Evolutionary conservation across 1,140 invertebrate species (phyloP), one percentile per base, ranked within the genome.

Genomic region (Phortica variegata): DNA sequence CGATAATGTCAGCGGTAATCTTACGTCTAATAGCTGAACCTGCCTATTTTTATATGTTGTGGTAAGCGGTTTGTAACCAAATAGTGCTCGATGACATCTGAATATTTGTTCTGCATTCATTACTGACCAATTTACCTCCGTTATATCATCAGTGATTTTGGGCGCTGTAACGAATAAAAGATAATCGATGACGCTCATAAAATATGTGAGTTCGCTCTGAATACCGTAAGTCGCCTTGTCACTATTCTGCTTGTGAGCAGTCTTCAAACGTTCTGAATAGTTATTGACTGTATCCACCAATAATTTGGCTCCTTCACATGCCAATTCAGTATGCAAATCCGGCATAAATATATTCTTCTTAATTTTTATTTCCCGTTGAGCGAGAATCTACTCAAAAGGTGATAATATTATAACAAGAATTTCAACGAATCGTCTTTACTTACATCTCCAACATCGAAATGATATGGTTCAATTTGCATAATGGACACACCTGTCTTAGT

Each of bases 381-480:
- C 71, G 50, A 95, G 74, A 53, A 95, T 85, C 61, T 92, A 34
- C 31, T 43, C 42, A 50, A 39, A n/a, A 37, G 1, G 16, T 23
- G 21, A n/a, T 1, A 15, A 16, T 41, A 17, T 6, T 15, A 43
- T 41, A 47, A 41, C n/a, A 33, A 12, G 5, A 12, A 23, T 26
- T 4, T 2, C 9, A 18, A 18, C 17, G n/a, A 17, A 20, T 13
- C 0, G 6, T 2, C n/a, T 15, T 8, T 42, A 56, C 72, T 53
- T 60, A 76, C 70, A 19, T 75, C 84, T 45, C 93, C 93, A 58
- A 89, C 79, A 80, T 96, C 94, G 83, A 95, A 96, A 55, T 85
- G 83, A 72, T 91, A 81, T 16, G 93, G 88, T 61, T 84, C 82
- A 43, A 97, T 91, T 77, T 84, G 86, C 87, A 97, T 95, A 21